Evolutionary conservation across 2,113 vertebrate species (phyloP).

Genomic region (Azemiops feae): DNA sequence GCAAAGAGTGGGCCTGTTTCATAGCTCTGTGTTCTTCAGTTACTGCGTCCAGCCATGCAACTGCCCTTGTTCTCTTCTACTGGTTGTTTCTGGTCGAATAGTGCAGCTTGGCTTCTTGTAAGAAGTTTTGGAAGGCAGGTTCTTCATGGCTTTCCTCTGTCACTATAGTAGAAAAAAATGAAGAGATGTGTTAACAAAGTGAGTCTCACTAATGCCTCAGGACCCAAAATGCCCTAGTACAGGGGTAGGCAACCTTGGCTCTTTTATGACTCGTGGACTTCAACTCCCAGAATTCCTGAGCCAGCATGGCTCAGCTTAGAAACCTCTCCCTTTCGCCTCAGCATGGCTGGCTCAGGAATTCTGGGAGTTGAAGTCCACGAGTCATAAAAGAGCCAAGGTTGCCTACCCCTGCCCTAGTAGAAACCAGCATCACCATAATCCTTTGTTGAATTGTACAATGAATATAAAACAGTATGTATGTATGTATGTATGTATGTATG

Average conservation of each 20-base stretch:
- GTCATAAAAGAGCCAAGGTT: too few relatives aligned
- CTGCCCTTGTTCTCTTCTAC: conserved; percentile 8
- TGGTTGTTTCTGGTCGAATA: conserved; percentile 75
- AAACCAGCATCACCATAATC: neutral
- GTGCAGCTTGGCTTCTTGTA: conserved; percentile 75
- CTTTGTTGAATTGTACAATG: neutral
- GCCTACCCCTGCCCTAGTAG: too few relatives aligned
- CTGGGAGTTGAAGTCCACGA: too few relatives aligned
- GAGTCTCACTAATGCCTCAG: neutral
- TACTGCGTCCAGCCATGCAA: too few relatives aligned
- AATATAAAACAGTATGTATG: neutral
- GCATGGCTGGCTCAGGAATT: too few relatives aligned
- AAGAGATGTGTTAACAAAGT: neutral
- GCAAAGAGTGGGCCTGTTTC: neutral
- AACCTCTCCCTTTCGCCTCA: too few relatives aligned
- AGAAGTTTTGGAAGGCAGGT: conserved; percentile 81
- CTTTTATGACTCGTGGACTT: too few relatives aligned
- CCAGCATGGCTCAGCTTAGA: too few relatives aligned
- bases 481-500: too few relatives aligned
- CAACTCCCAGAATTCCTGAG: too few relatives aligned
- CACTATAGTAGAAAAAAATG: conserved; percentile 56
- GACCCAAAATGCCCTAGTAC: neutral
- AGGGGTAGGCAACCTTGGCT: too few relatives aligned
- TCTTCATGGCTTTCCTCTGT: conserved; percentile 83
- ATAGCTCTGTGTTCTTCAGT: neutral